Evolutionary conservation across 2,888 invertebrate genomes (phyloP).

Genomic region (Notodonta dromedarius): DNA sequence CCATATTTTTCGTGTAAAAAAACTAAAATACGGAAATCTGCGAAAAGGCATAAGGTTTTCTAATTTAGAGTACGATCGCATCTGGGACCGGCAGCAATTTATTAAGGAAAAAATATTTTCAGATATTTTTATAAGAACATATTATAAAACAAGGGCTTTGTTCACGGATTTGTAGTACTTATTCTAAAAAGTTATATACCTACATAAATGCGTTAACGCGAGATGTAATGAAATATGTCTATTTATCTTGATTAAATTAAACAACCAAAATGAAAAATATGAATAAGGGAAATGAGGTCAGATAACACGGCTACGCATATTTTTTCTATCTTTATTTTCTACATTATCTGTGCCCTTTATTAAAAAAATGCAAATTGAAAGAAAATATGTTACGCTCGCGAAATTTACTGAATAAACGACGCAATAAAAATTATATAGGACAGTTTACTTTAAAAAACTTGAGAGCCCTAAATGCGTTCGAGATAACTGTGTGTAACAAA

Average conservation of each 20-base stretch:
- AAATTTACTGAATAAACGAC: conserved; percentile 7
- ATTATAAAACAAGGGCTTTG: too few relatives aligned
- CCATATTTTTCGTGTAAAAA: conserved; percentile 32
- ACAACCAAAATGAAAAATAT: conserved; percentile 13
- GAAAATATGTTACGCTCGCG: conserved; percentile 9
- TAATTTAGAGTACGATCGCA: not conserved
- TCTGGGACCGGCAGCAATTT: not conserved
- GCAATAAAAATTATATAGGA: conserved; percentile 21
- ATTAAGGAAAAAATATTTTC: not conserved
- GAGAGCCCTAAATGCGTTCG: conserved; percentile 21
- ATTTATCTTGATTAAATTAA: too few relatives aligned
- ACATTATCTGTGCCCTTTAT: conserved; percentile 25
- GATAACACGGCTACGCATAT: conserved; percentile 27
- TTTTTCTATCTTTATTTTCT: conserved; percentile 22
- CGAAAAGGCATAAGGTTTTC: not conserved
- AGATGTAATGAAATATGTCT: too few relatives aligned
- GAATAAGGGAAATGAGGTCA: conserved; percentile 33
- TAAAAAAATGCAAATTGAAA: conserved; percentile 35
- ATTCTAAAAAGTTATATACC: too few relatives aligned
- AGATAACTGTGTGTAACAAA: conserved; percentile 38
- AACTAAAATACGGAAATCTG: conserved; percentile 22
- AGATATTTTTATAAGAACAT: too few relatives aligned
- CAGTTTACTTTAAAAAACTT: conserved; percentile 21
- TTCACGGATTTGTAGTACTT: too few relatives aligned
- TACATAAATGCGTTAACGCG: not conserved